Base-by-base conservation (phyloP, 1,140 invertebrate species). In the Proctacanthus coquilletti region DNA sequence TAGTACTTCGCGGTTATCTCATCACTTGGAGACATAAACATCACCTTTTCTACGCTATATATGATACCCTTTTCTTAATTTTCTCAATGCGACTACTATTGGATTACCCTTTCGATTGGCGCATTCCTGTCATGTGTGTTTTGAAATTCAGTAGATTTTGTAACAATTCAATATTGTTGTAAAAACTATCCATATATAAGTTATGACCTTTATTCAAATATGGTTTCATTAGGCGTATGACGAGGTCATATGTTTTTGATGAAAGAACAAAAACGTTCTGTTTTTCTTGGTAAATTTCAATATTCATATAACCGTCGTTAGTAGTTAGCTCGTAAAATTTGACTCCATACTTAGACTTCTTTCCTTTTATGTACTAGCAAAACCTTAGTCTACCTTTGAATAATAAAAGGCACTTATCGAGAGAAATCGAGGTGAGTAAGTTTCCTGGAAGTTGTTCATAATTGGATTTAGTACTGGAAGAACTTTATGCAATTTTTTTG, bases 11-110 rank as follows among this genome's bases (percentile, higher is more conserved):
- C 50, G 40, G 31, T 49, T 53, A 38, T 62, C 54, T 18, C 45
- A 48, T 52, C 56, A 60, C 33, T 56, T 56, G 5, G 42, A 45
- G 2, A 60, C 50, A 33, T 49, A 46, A 13, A 51, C 46, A 4
- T 48, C 38, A n/a, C 42, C 39, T 13, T 49, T 46, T 8, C 45
- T 25, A 21, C 31, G 31, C 43, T 43, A 51, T 18, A 46, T 31
- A n/a, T 42, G 30, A 29, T 53, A 45, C 30, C 45, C 47, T 43
- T 39, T 53, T 36, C 48, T 51, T 5, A 53, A 31, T 29, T 48
- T 52, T n/a, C 35, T 42, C 36, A 21, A 33, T 14, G 11, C 42
- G 18, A 40, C 21, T 25, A 45, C 36, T 37, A 38, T 15, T 14
- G 49, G 49, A 39, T 47, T 51, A 23, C 34, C 46, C 43, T 45